Evolutionary conservation across 2,888 invertebrate species (phyloP), one percentile per base, ranked within the genome.

Genomic region (Andrena bucephala): DNA sequence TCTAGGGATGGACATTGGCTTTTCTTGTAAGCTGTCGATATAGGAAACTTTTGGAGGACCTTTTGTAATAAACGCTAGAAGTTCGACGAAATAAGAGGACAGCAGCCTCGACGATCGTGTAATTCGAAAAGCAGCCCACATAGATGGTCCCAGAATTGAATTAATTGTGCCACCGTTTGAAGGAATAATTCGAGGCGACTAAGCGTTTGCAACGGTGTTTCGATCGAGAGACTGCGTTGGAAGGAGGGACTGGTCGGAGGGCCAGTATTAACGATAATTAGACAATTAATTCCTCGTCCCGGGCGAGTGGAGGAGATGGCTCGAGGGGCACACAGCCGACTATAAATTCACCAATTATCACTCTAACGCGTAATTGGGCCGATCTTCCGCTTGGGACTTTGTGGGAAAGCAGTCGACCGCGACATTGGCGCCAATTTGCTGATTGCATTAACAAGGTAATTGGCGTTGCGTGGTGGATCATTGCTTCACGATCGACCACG

Each of bases 331-430:
- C 81, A 73, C 62, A 74, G 87, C 31, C 85, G 86, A 77, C 86
- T 80, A 92, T 93, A 92, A 93, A 93, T 93, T 93, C 86, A 87
- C 82, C 92, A 93, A 93, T 93, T 93, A 92, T 92, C 91, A 89
- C 86, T 91, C 88, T 91, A 88, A 91, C 90, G 88, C 90, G 91
- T 89, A 92, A 93, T 93, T 93, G 90, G 87, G 86, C 87, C 90
- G 89, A 90, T 88, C 89, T 85, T 81, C 85, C 83, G 81, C 83
- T 83, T 74, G 86, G 84, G 84, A 89, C 81, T 89, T 92, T 91
- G 91, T 92, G 92, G 91, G 92, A 92, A 93, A 91, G 87, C 87
- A 86, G 84, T 88, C 90, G 90, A 90, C 90, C 88, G 90, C 89
- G 91, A 90, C 89, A 92, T 93, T 92, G 91, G 80, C 90, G 91